phyloP scores from a whole-genome alignment of 1,140 invertebrate species.

The Drosophila seguyi region DNA sequence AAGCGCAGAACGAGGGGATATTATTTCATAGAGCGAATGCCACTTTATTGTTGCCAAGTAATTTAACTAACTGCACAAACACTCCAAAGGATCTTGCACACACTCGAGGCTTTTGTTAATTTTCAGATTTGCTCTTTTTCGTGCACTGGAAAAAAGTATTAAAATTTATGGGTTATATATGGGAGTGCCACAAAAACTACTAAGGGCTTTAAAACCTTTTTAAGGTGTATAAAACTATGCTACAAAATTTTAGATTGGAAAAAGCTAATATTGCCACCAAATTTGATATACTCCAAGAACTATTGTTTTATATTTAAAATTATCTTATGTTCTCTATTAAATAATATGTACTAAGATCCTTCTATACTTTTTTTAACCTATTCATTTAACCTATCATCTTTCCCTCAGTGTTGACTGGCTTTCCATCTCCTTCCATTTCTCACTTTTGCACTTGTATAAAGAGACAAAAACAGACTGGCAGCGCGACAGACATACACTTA shows the following conservation, averaged over 20 bases:
- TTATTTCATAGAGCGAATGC: conserved; percentile 71
- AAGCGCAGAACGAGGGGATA: conserved; percentile 32
- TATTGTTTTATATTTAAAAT: no score
- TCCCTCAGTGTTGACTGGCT: conserved; percentile 7
- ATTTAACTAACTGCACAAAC: conserved; percentile 71
- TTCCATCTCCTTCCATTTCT: conserved; percentile 24
- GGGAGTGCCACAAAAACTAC: no score
- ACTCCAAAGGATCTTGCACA: conserved; percentile 29
- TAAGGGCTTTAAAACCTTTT: no score
- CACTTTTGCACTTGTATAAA: conserved; percentile 44
- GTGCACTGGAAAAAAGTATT: neutral
- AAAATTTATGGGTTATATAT: neutral
- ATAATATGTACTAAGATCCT: neutral
- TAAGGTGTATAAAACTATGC: no score
- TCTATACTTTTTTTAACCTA: no score
- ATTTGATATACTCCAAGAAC: no score
- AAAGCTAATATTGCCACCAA: no score
- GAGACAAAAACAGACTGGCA: conserved; percentile 26
- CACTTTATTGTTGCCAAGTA: conserved; percentile 84
- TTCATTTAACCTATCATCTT: no score
- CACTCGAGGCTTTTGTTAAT: conserved; percentile 47
- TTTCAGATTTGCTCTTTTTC: conserved; percentile 35
- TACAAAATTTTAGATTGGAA: no score
- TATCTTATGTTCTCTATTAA: no score
- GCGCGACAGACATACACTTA: conserved; percentile 60